phyloP scores from a whole-genome alignment of 2,797 vertebrate genomes.

The Acestrorhynchus altus region DNA sequence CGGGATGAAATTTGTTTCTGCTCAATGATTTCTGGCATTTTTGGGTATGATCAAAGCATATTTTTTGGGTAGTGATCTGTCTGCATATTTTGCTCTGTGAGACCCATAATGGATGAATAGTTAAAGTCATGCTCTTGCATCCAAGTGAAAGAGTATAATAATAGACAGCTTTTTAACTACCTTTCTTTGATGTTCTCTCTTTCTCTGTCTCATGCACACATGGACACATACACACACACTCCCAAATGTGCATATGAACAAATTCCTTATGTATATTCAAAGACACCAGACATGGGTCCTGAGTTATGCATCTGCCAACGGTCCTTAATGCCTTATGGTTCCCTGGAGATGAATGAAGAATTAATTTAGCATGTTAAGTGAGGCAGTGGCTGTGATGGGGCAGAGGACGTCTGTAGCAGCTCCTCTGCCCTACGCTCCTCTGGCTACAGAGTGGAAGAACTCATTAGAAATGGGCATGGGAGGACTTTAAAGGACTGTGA shows the following conservation, averaged over 20 bases:
- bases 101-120: too few species aligned
- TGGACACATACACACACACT: not conserved
- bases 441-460: slow-evolving; percentile 54
- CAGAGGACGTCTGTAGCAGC: slow-evolving; percentile 45
- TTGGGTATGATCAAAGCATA: not conserved
- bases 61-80: too few species aligned
- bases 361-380: slow-evolving; percentile 67
- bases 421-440: slow-evolving; percentile 47
- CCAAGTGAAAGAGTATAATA: not conserved
- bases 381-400: slow-evolving; percentile 47
- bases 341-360: slow-evolving; percentile 65
- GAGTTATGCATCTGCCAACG: slow-evolving; percentile 67
- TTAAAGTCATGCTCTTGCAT: too few species aligned
- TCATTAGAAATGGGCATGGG: slow-evolving; percentile 59
- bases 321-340: slow-evolving; percentile 64
- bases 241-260: not conserved
- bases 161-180: slow-evolving; percentile 1
- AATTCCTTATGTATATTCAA: not conserved
- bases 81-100: too few species aligned
- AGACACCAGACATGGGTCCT: slow-evolving; percentile 32
- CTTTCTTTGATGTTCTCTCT: slow-evolving; percentile 30
- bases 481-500: slow-evolving; percentile 55
- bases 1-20: not conserved
- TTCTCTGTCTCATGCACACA: not conserved
- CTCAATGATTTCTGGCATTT: not conserved